Base-by-base conservation (phyloP, 2,888 invertebrate species). In the Drosophila nr. medialis region DNA sequence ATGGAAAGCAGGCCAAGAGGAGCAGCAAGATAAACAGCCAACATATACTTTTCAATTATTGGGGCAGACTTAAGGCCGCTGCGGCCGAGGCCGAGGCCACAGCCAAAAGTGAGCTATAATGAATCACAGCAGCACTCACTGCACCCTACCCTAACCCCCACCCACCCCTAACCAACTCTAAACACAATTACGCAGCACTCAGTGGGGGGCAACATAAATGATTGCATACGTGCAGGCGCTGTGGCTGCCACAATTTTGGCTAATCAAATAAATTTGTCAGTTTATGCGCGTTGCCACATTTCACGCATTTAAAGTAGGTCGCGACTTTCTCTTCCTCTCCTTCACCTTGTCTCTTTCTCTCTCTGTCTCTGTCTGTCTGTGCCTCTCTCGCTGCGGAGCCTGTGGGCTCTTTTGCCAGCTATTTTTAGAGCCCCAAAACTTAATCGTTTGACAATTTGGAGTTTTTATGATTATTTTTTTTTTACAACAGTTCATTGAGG, bases 231-330 rank as follows among this genome's bases (percentile, higher is more conserved):
- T 81, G 81, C 64, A 50, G 71, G 71, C 68, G 62, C 49, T 49
- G 69, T 21, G 61, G 8, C 64, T 64, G 55, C 24, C 60, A 55
- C 4, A 53, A 75, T 67, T 69, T 61, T 15, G 40, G 67, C 67
- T 80, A 82, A 79, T 73, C 80, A 85, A 71, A 82, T 85, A 85
- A 82, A 85, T 78, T 80, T 77, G 77, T 71, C 83, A 79, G 67
- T 77, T 86, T 75, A 85, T 83, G 86, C 55, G 72, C 64, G 55
- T 70, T 70, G 77, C 61, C 76, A 32, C 83, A 79, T 82, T 79
- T 72, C 77, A 59, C 72, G 83, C 82, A 83, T 85, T 69, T 76
- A 72, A 85, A 82, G 82, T 70, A 65, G 45, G 48, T 59, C 62
- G 40, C 64, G 13, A 36, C 42, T 30, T 27, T 1, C 34, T 30